phyloP scores from a whole-genome alignment of 64 coral and sea anemone species.

The Actinia equina region DNA sequence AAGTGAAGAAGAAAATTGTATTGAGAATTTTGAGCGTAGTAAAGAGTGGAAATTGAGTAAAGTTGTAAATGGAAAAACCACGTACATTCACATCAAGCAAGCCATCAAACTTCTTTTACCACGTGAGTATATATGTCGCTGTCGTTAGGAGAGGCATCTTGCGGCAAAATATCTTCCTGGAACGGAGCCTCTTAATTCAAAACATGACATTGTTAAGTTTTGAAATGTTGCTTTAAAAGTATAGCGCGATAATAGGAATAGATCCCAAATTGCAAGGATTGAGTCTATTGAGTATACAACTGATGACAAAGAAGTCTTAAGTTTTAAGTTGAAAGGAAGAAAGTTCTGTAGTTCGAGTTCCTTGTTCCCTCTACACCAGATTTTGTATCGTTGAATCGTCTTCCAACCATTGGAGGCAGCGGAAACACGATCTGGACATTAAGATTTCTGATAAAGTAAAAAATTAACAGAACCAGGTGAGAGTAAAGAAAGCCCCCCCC shows the following conservation, averaged over 20 bases:
- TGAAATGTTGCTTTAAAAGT: slow-evolving; percentile 26
- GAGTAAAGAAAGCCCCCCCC: not conserved
- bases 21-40: not conserved
- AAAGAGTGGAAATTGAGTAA: slow-evolving; percentile 45
- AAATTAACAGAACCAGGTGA: not conserved
- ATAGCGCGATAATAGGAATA: not conserved
- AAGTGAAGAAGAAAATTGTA: not conserved
- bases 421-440: too few relatives aligned
- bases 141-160: slow-evolving; percentile 45
- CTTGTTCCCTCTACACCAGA: slow-evolving; percentile 4
- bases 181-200: slow-evolving; percentile 44
- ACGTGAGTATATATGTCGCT: slow-evolving; percentile 43
- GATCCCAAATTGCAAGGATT: slow-evolving; percentile 11
- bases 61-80: not conserved
- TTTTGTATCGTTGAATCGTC: not conserved
- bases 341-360: not conserved
- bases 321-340: slow-evolving; percentile 15
- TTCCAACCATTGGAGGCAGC: not conserved
- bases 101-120: slow-evolving; percentile 53
- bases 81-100: slow-evolving; percentile 40
- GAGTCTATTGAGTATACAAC: slow-evolving; percentile 5
- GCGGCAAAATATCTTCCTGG: slow-evolving; percentile 60
- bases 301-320: not conserved
- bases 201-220: slow-evolving; percentile 51
- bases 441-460: not conserved